These are phyloP conservation scores for Myodes glareolus DNA, from an alignment of 2,113 vertebrate genomes.

Conservation along the genomic window DNA sequence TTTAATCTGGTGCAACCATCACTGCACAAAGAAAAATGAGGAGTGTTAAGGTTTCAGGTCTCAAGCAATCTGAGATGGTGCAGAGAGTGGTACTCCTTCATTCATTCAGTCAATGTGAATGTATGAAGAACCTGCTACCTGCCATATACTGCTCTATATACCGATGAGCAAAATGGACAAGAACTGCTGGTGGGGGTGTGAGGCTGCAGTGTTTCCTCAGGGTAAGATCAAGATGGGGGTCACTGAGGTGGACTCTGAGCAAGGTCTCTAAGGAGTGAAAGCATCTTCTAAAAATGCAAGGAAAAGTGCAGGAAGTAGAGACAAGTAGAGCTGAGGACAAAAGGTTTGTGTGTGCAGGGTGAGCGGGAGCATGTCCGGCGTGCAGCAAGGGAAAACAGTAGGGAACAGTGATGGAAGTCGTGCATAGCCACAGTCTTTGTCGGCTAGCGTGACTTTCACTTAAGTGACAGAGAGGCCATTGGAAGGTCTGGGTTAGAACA, in stretches of 20 bases:
- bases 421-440: accelerated
- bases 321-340: neutral
- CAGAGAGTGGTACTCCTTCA: neutral
- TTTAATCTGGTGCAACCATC: neutral
- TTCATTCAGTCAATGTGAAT: neutral
- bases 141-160: neutral
- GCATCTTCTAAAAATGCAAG: neutral
- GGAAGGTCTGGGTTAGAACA: neutral
- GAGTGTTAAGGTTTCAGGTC: neutral
- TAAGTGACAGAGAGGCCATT: neutral
- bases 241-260: neutral
- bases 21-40: neutral
- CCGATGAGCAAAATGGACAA: neutral
- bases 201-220: neutral
- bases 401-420: neutral
- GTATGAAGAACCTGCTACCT: neutral
- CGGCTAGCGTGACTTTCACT: neutral
- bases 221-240: neutral
- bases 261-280: neutral
- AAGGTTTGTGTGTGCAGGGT: neutral
- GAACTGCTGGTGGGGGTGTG: neutral
- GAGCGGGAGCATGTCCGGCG: neutral
- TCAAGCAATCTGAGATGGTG: neutral
- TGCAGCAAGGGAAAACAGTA: neutral
- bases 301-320: neutral